Base-by-base conservation (phyloP, 2,113 vertebrate genomes). In the Oncorhynchus tshawytscha region DNA sequence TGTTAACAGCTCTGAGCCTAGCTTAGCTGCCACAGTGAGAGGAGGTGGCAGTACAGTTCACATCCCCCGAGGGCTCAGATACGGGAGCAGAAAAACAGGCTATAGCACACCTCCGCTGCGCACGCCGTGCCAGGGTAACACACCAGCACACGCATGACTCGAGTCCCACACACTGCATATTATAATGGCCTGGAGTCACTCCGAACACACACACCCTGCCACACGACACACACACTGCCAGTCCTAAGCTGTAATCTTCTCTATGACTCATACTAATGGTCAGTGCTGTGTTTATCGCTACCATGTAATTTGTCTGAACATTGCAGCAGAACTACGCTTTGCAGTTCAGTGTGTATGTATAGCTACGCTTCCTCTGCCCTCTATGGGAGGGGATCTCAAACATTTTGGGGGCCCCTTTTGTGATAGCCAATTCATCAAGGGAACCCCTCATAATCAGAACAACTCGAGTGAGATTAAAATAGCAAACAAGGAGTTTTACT, bases 31-130 rank as follows among this genome's bases (percentile, higher is more conserved):
- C 51, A 70, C 84, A 85, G 83, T 78, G 76, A 75, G 76, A 81
- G 81, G 74, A 85, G 80, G 72, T 83, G 73, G 87, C 82, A 82
- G 87, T 88, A 24, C 25, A 79, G 82, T 88, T 87, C 15, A 68
- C 81, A 85, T 92, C 88, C 81, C 93, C 91, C 86, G 84, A 62
- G 84, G 93, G 90, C 86, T 85, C 89, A 85, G 87, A 94, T 93
- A 94, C 92, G 92, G 91, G 90, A 89, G 88, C 87, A 80, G 88
- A 84, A 84, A 84, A 91, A 91, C 92, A 93, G 87, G 90, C 90
- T 90, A 9, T 76, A 82, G 86, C 87, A 86, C 88, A 89, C 86
- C 90, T 85, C 86, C 88, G 88, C 89, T 87, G 86, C 90, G 89
- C 91, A 91, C 91, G 86, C 89, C 88, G 82, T 72, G 81, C 81